A percentile compares a stretch with the other conserved stretches of the same genome.
These are phyloP conservation scores for Myotis lucifugus DNA, from an alignment of 2,113 vertebrate species.

Conservation along the genomic window DNA sequence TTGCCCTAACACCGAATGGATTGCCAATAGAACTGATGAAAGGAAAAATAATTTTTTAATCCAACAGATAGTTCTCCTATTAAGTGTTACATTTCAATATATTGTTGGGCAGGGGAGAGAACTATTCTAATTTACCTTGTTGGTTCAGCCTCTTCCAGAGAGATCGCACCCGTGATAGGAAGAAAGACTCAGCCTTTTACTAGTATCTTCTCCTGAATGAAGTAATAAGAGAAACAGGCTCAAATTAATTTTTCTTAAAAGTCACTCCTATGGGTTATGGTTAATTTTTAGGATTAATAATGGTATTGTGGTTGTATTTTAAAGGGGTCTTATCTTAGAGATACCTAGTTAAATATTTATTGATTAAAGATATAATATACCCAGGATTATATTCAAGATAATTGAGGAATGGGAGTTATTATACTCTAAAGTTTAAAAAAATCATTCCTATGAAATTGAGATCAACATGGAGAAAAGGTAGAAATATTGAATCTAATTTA, in stretches of 20 bases:
- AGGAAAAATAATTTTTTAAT: background rate
- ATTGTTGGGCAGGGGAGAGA: background rate
- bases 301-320: background rate
- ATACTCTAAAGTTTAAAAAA: background rate
- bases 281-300: background rate
- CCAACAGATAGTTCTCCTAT: background rate
- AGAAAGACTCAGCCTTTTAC: background rate
- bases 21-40: background rate
- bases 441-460: background rate
- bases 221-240: background rate
- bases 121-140: background rate
- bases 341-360: background rate
- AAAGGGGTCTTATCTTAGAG: background rate
- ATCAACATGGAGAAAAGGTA: background rate
- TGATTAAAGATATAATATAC: background rate
- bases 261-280: background rate
- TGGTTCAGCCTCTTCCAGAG: background rate
- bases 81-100: background rate
- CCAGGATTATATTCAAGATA: background rate
- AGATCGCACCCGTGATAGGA: background rate
- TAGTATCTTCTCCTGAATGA: slow-evolving; percentile 15
- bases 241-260: background rate
- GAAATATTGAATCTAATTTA: background rate
- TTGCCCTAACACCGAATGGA: background rate
- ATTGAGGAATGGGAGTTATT: background rate